A percentile compares a stretch with the other conserved stretches of the same genome.
phyloP scores from a whole-genome alignment of 1,140 invertebrate species.

The Planococcus citri region DNA sequence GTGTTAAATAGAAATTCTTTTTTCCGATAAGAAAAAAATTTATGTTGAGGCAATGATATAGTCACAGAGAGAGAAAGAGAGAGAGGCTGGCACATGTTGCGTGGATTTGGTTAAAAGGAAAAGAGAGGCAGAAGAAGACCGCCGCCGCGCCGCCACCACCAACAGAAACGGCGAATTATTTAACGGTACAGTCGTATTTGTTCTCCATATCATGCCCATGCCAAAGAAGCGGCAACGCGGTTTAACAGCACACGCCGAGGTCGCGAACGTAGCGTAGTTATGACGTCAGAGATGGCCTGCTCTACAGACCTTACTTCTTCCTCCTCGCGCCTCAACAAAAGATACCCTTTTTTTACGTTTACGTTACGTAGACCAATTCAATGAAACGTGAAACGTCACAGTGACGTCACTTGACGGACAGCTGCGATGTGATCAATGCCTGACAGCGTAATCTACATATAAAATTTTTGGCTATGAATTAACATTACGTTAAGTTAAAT shows the following conservation, averaged over 20 bases:
- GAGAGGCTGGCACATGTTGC: neutral
- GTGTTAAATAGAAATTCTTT: no score
- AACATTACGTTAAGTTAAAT: no score
- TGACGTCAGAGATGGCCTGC: slow-evolving; percentile 18
- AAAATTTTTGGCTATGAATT: no score
- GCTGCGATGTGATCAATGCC: no score
- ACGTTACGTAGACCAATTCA: neutral
- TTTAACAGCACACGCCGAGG: slow-evolving; percentile 8
- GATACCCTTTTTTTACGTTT: slow-evolving; percentile 11
- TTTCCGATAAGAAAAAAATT: no score
- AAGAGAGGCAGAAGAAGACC: neutral
- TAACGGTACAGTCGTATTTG: neutral
- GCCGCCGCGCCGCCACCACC: neutral
- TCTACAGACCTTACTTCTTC: slow-evolving; percentile 13
- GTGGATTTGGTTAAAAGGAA: neutral
- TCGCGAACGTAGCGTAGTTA: slow-evolving; percentile 9
- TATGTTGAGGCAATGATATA: no score
- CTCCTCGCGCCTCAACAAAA: neutral
- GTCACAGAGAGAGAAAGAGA: no score
- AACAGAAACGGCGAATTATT: neutral
- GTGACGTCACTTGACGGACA: no score
- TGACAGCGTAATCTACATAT: no score
- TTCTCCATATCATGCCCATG: neutral
- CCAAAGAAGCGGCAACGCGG: neutral
- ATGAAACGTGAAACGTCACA: no score